These are phyloP conservation scores for Aculops lycopersici DNA, from an alignment of 1,140 invertebrate genomes.

Conservation along the genomic window DNA sequence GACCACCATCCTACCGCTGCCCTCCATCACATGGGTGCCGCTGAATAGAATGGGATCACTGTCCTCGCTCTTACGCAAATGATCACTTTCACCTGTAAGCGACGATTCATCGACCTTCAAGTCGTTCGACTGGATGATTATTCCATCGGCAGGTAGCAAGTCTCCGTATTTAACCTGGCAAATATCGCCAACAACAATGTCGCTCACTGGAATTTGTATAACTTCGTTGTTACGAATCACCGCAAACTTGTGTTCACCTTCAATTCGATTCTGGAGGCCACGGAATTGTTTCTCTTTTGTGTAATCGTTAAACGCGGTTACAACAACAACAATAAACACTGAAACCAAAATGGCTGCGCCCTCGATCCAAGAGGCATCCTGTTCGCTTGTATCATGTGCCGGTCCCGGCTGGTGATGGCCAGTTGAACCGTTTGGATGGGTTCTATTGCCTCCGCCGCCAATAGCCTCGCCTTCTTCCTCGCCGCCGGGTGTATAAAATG, in stretches of 20 bases:
- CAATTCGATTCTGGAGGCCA: conserved; percentile 83
- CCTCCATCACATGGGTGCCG: conserved; percentile 99
- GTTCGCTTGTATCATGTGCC: conserved; percentile 20
- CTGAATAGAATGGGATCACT: conserved; percentile 86
- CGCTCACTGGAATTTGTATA: conserved; percentile 71
- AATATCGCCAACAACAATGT: conserved; percentile 94
- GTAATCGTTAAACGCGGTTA: conserved; percentile 96
- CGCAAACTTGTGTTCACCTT: conserved; percentile 90
- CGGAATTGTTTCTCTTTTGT: conserved; percentile 90
- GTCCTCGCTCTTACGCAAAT: conserved; percentile 78
- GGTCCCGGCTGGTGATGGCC: conserved; percentile 1
- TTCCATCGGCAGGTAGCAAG: conserved; percentile 80
- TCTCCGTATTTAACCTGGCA: conserved; percentile 86
- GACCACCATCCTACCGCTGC: conserved; percentile 94
- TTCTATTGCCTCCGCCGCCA: no score
- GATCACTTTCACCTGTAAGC: conserved; percentile 92
- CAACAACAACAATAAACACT: conserved; percentile 85
- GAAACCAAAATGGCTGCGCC: conserved; percentile 86
- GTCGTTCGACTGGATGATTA: conserved; percentile 94
- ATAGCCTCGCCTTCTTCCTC: conserved; percentile 8
- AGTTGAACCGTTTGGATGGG: no score
- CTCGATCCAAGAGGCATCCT: conserved; percentile 86
- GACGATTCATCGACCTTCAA: conserved; percentile 94
- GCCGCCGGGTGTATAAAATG: conserved; percentile 42
- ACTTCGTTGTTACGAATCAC: conserved; percentile 70